A percentile compares a stretch with the other conserved stretches of the same genome.
Conservation (phyloP, 2,113 vertebrate species). For the Nesospiza acunhae region DNA sequence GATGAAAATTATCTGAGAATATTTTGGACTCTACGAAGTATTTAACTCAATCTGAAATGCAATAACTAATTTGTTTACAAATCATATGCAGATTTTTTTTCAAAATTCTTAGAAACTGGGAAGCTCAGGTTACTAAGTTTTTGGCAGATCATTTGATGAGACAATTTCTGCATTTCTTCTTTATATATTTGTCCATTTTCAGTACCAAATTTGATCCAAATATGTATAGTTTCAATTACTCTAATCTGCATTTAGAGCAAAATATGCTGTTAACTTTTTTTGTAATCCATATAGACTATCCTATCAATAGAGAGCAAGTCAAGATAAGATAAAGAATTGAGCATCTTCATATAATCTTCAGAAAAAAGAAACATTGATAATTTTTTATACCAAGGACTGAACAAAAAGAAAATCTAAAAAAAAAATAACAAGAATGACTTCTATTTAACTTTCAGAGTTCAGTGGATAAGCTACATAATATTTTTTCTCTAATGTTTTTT, state of each 20-base stretch:
- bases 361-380: not conserved
- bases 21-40: not conserved
- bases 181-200: not conserved
- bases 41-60: not conserved
- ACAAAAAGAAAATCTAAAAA: not conserved
- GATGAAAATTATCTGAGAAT: not conserved
- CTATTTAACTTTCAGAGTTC: not conserved
- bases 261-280: not conserved
- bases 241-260: not conserved
- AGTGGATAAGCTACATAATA: not conserved
- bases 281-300: no score
- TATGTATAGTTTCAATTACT: fast-evolving
- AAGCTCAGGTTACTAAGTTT: not conserved
- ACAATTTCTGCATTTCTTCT: not conserved
- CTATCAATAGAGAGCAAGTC: not conserved
- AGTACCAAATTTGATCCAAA: not conserved
- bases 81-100: not conserved
- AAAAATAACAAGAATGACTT: fast-evolving
- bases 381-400: not conserved
- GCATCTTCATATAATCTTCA: not conserved
- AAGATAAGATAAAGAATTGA: not conserved
- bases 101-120: not conserved
- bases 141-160: not conserved
- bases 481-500: not conserved
- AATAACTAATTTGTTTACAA: not conserved